A percentile compares a stretch with the other conserved stretches of the same genome.
Conservation (phyloP, 1,140 invertebrate genomes). For the Eciton burchellii region DNA sequence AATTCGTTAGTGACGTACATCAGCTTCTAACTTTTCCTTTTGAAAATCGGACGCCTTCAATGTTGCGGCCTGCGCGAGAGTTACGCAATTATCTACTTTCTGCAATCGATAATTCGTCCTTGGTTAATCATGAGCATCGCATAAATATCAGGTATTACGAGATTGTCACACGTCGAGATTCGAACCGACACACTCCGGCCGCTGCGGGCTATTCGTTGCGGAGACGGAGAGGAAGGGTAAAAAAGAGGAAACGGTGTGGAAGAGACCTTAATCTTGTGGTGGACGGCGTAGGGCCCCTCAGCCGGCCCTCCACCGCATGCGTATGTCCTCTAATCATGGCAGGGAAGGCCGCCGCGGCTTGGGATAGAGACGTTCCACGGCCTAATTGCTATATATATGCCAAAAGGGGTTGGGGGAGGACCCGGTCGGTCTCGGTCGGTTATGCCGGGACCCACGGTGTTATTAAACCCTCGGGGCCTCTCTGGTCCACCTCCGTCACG, state of each 20-base stretch:
- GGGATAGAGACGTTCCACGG: constrained; percentile 81
- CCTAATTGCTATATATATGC: constrained; percentile 80
- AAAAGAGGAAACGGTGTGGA: constrained; percentile 58
- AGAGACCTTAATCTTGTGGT: constrained; percentile 67
- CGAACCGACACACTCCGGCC: constrained; percentile 24
- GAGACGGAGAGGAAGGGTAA: not conserved
- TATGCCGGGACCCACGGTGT: constrained; percentile 72
- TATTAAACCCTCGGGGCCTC: constrained; percentile 73
- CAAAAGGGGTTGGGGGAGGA: constrained; percentile 61
- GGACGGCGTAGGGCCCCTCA: constrained; percentile 54
- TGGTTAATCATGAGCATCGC: constrained; percentile 35
- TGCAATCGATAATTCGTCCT: constrained; percentile 42
- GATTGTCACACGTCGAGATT: constrained; percentile 58
- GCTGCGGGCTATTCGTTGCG: constrained; percentile 41
- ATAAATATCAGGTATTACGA: constrained; percentile 66
- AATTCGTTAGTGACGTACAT: not conserved
- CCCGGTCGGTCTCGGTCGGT: constrained; percentile 69
- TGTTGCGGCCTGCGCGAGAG: not conserved
- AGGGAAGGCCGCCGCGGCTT: constrained; percentile 74
- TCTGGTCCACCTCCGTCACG: constrained; percentile 66
- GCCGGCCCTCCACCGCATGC: constrained; percentile 65
- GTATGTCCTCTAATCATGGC: constrained; percentile 80
- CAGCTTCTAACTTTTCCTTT: constrained; percentile 6
- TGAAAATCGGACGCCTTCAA: not conserved
- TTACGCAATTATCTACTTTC: constrained; percentile 53